A percentile compares a stretch with the other conserved stretches of the same genome.
Conservation (phyloP, 92 coral and sea anemone genomes). For the Metridium senile region DNA sequence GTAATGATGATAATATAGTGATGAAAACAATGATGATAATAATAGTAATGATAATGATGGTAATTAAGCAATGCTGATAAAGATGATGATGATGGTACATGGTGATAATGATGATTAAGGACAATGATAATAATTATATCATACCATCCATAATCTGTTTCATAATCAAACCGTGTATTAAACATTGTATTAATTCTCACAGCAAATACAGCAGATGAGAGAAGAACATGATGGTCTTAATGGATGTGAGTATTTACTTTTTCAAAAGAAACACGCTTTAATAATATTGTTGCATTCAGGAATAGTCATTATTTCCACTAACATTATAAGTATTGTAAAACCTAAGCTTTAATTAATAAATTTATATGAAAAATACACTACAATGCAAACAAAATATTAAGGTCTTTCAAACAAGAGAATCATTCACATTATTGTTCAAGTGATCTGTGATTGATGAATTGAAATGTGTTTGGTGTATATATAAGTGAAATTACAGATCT, state of each 20-base stretch:
- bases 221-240: constrained; percentile 56
- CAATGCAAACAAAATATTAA: too few species aligned
- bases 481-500: too few species aligned
- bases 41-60: background rate
- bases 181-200: constrained; percentile 6
- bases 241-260: constrained; percentile 29
- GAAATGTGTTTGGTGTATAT: too few species aligned
- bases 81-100: background rate
- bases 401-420: too few species aligned
- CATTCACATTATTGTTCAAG: too few species aligned
- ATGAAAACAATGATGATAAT: background rate
- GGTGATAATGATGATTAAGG: background rate
- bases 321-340: too few species aligned
- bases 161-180: too few species aligned
- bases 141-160: too few species aligned
- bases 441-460: too few species aligned
- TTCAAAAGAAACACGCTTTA: background rate
- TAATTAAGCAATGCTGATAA: background rate
- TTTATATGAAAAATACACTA: too few species aligned
- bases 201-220: constrained; percentile 73
- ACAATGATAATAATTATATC: background rate
- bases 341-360: too few species aligned
- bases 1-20: background rate
- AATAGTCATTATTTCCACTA: too few species aligned
- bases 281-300: background rate